phyloP scores from a whole-genome alignment of 2,113 vertebrate species.

The Eulemur macaco region DNA sequence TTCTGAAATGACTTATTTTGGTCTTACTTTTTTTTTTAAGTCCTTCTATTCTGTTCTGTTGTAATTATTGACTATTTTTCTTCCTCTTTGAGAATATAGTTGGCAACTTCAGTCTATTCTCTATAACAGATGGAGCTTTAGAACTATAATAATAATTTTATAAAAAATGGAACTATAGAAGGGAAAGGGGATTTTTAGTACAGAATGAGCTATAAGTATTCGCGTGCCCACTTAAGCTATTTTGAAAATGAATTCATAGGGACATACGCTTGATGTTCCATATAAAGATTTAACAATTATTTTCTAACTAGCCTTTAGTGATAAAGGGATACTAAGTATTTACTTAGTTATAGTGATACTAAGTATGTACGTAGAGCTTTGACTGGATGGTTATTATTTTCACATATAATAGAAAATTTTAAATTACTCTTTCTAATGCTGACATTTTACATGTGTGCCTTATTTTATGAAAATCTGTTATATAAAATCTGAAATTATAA shows the following conservation, averaged over 20 bases:
- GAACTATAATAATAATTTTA: background rate
- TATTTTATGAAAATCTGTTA: conserved; percentile 48
- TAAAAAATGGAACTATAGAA: background rate
- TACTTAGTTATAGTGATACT: background rate
- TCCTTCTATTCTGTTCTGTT: background rate
- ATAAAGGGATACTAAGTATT: background rate
- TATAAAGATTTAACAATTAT: conserved; percentile 36
- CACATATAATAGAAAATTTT: conserved; percentile 32
- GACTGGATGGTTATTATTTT: background rate
- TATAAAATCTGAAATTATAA: conserved; percentile 36
- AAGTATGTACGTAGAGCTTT: background rate
- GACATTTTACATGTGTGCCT: background rate
- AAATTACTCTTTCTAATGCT: conserved; percentile 24
- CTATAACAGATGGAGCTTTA: background rate
- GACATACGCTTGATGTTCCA: background rate
- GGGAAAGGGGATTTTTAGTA: background rate
- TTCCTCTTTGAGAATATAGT: background rate
- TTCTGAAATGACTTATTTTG: conserved; percentile 33
- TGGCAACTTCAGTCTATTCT: background rate
- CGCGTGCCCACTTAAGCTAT: background rate
- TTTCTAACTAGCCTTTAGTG: conserved; percentile 34
- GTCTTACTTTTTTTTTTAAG: background rate
- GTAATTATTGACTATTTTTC: conserved; percentile 13
- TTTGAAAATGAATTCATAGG: conserved; percentile 23
- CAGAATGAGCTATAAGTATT: background rate